Base-by-base conservation (phyloP, 1,140 invertebrate genomes). In the Physella acuta region DNA sequence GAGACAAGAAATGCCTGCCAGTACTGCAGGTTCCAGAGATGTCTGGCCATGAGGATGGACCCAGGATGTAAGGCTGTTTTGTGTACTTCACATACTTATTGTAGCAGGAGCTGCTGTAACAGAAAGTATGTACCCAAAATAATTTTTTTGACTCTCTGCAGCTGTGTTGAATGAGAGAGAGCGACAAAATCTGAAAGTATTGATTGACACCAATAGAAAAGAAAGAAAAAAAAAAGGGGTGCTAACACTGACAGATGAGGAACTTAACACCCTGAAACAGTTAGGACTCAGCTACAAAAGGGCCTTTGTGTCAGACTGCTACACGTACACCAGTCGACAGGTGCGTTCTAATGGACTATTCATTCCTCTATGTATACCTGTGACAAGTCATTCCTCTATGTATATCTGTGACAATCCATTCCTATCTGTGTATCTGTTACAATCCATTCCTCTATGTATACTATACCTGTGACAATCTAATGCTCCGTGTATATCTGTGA, bases 1-100 rank as follows among this genome's bases (percentile, higher is more conserved):
- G n/a, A 63, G 24, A 49, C 60, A 26, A 34, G 60, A 49, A 63
- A 63, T 51, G 30, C 36, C 37, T 63, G 60, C 24, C 60, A 63
- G 33, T 63, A 3, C 20, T 63, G 60, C 20, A 34, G 60, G 3
- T 63, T 37, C 24, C 28, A 63, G 26, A 63, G 49, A 26, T 63
- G 60, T 36, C 24, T 63, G 24, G 36, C 37, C 1, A 39, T 28
- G 2, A 63, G 34, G 33, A 63, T 63, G 60, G 60, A 63, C 20
- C 36, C 60, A 63, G 37, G 24, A 0, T 63, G 60, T 63, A 51
- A 44, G 58, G 16, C 11, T 34, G 3, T 36, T 26, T 2, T 3
- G 4, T 59, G 56, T 30, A 3, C n/a, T 44, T 44, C 39, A 11
- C 20, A 20, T 44, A 44, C 20, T 11, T 44, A 11, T 44, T 44